phyloP scores from a whole-genome alignment of 2,888 invertebrate species.

The Eilema caniola region DNA sequence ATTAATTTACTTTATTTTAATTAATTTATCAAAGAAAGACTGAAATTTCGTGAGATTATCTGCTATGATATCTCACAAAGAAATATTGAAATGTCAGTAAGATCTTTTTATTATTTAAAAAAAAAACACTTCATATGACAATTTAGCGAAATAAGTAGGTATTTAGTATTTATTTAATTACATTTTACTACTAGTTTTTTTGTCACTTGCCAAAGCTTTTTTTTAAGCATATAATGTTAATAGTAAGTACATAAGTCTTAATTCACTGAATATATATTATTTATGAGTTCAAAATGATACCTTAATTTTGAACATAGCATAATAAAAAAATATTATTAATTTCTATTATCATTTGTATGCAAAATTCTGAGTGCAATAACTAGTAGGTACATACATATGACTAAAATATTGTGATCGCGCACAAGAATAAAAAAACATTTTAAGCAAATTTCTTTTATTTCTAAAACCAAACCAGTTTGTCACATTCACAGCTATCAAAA shows the following conservation, averaged over 20 bases:
- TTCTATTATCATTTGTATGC: background rate
- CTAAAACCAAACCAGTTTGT: constrained; percentile 18
- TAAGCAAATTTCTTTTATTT: constrained; percentile 14
- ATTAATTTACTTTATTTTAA: background rate
- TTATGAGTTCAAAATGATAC: background rate
- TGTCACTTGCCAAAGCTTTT: constrained; percentile 2
- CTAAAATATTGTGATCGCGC: constrained; percentile 3
- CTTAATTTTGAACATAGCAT: background rate
- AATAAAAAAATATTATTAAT: background rate
- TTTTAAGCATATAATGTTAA: background rate
- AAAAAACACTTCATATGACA: too few relatives aligned
- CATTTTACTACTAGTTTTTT: background rate
- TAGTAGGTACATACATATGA: background rate
- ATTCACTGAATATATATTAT: background rate
- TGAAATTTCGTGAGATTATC: background rate
- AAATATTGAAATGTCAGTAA: background rate
- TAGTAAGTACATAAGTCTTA: background rate
- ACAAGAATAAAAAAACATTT: constrained; percentile 18
- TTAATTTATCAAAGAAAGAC: background rate
- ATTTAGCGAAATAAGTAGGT: background rate
- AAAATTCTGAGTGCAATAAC: background rate
- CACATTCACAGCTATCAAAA: constrained; percentile 9
- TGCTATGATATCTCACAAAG: background rate
- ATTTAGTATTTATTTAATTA: background rate
- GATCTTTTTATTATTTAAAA: background rate